phyloP scores from a whole-genome alignment of 2,797 vertebrate species.

The Serranus cabrilla region DNA sequence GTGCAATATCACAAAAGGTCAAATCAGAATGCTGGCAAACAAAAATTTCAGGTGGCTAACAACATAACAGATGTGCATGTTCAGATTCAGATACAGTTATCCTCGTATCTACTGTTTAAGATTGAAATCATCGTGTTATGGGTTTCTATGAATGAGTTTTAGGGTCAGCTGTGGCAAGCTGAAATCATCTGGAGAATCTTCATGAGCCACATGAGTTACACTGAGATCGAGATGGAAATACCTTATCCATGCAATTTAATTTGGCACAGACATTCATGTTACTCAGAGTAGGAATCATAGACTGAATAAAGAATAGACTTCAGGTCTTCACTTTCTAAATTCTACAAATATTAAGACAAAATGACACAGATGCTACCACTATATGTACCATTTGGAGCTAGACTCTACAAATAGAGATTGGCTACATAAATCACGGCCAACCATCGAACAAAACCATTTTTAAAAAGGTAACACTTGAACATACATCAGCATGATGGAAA shows the following conservation, averaged over 20 bases:
- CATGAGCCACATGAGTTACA: neutral
- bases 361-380: too few relatives aligned
- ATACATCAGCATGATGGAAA: too few relatives aligned
- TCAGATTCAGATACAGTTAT: conserved; percentile 29
- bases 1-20: conserved; percentile 4
- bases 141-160: conserved; percentile 30
- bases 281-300: neutral
- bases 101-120: conserved; percentile 6
- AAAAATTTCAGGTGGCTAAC: conserved; percentile 50
- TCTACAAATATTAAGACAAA: too few relatives aligned
- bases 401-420: too few relatives aligned
- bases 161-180: conserved; percentile 11
- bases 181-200: conserved; percentile 19
- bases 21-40: conserved; percentile 25
- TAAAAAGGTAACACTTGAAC: too few relatives aligned
- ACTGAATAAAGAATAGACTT: too few relatives aligned
- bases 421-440: too few relatives aligned
- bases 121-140: conserved; percentile 29
- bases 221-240: neutral
- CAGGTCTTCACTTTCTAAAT: too few relatives aligned
- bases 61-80: conserved; percentile 37
- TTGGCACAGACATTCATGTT: neutral
- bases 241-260: neutral
- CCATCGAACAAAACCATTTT: too few relatives aligned
- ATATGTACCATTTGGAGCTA: too few relatives aligned